phyloP scores from a whole-genome alignment of 2,888 invertebrate genomes.

The Drosophila rellima region DNA sequence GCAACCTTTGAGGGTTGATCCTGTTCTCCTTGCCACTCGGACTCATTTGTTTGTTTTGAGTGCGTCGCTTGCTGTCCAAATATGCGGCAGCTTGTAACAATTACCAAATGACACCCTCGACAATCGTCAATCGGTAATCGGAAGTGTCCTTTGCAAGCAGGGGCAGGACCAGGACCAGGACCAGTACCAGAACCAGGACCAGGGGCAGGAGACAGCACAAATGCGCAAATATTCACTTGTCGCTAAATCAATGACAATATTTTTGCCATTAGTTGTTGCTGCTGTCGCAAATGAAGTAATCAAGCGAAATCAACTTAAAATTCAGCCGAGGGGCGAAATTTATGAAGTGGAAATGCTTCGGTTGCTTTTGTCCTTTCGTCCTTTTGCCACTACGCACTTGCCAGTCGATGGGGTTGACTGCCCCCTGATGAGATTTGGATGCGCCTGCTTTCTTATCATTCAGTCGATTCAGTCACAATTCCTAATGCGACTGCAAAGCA shows the following conservation, averaged over 20 bases:
- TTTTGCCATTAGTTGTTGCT: conserved; percentile 77
- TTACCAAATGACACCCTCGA: conserved; percentile 82
- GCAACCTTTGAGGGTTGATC: conserved; percentile 58
- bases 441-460: background rate
- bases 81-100: conserved; percentile 81
- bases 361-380: no score
- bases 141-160: conserved; percentile 10
- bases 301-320: conserved; percentile 70
- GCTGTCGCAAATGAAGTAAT: conserved; percentile 73
- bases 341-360: conserved; percentile 70
- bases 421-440: background rate
- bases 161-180: background rate
- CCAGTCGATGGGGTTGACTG: conserved; percentile 16
- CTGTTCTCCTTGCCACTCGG: conserved; percentile 13
- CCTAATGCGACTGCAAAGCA: background rate
- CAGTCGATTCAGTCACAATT: background rate
- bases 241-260: conserved; percentile 83
- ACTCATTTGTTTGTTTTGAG: conserved; percentile 78
- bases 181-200: background rate
- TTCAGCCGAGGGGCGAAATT: conserved; percentile 60
- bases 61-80: conserved; percentile 74
- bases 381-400: conserved; percentile 6
- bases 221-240: conserved; percentile 82
- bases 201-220: conserved; percentile 15
- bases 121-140: conserved; percentile 54